Evolutionary conservation across 2,888 invertebrate genomes (phyloP).

Genomic region (Tipula confusa): DNA sequence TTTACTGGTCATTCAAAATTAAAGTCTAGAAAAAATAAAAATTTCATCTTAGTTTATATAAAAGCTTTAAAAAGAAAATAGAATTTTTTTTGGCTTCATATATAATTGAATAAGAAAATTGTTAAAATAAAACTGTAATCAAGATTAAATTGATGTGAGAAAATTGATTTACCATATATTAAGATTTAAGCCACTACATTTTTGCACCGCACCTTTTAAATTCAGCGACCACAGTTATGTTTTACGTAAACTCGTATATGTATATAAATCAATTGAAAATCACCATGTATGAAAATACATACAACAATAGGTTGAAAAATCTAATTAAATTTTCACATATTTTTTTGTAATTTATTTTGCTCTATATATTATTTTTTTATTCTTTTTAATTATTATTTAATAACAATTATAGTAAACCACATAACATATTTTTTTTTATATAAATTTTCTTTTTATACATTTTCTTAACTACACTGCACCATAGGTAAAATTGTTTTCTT

Average conservation of each 20-base stretch:
- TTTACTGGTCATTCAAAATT: too few relatives aligned
- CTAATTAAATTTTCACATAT: constrained; percentile 16
- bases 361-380: background rate
- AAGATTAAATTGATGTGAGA: constrained; percentile 20
- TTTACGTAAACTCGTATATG: too few relatives aligned
- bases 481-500: background rate
- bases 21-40: too few relatives aligned
- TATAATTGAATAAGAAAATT: background rate
- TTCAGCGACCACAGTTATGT: background rate
- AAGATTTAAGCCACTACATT: background rate
- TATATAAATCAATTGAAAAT: background rate
- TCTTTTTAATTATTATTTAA: background rate
- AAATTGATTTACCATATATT: constrained; percentile 13
- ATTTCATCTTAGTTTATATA: too few relatives aligned
- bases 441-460: background rate
- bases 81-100: too few relatives aligned
- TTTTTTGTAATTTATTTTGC: background rate
- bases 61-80: too few relatives aligned
- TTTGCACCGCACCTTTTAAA: background rate
- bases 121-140: background rate
- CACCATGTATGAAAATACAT: background rate
- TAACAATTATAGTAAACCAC: background rate
- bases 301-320: background rate
- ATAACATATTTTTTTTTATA: background rate
- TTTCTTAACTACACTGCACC: constrained; percentile 21